Evolutionary conservation across 2,888 invertebrate species (phyloP).

Genomic region (Bombylius discolor): DNA sequence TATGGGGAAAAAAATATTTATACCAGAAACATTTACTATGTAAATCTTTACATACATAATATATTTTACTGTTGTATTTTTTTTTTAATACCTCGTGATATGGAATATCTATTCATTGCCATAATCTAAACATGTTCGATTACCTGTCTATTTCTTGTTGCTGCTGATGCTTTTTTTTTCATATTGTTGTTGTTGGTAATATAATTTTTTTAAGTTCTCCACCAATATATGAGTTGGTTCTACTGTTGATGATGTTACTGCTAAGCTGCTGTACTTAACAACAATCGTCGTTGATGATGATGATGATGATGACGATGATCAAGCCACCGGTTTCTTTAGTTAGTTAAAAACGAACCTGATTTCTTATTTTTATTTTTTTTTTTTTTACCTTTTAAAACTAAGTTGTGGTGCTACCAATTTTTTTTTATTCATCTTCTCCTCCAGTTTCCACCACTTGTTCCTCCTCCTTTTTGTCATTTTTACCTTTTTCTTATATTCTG

Average conservation of each 20-base stretch:
- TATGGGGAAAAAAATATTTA: too few species aligned
- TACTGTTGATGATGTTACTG: not conserved
- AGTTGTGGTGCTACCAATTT: not conserved
- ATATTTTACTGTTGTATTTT: too few species aligned
- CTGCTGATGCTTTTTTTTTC: not conserved
- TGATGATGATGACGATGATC: not conserved
- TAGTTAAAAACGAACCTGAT: not conserved
- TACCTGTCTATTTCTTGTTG: not conserved
- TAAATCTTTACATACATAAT: too few species aligned
- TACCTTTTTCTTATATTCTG: not conserved
- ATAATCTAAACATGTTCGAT: not conserved
- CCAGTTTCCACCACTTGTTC: not conserved
- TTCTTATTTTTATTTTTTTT: too few species aligned
- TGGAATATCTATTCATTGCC: not conserved
- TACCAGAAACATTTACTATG: too few species aligned
- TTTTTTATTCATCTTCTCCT: not conserved
- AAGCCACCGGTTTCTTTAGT: not conserved
- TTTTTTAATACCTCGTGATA: too few species aligned
- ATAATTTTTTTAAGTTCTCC: too few species aligned
- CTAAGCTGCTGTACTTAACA: not conserved
- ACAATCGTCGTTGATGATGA: not conserved
- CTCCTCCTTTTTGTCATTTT: not conserved
- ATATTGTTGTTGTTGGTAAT: not conserved
- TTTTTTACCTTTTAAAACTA: too few species aligned
- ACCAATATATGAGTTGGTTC: too few species aligned